phyloP scores from a whole-genome alignment of 2,888 invertebrate species.

The Pyrocoelia pectoralis region DNA sequence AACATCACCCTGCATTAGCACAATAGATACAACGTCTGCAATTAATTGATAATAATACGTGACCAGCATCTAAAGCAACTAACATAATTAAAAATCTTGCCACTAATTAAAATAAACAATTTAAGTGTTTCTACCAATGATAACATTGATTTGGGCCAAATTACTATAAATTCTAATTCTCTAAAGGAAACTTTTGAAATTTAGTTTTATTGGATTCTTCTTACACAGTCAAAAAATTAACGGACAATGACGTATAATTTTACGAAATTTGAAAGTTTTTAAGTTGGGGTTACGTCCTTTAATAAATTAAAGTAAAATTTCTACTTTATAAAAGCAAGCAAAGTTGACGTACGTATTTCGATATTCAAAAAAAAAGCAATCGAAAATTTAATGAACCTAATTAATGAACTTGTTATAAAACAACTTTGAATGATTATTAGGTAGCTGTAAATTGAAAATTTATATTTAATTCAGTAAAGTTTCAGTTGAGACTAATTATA shows the following conservation, averaged over 20 bases:
- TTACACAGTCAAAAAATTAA: too few relatives aligned
- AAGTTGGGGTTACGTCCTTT: too few relatives aligned
- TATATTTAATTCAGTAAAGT: constrained; percentile 9
- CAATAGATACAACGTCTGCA: neutral
- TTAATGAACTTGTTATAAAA: constrained; percentile 21
- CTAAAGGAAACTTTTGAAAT: neutral
- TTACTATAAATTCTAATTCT: neutral
- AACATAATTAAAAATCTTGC: too few relatives aligned
- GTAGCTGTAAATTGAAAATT: constrained; percentile 18
- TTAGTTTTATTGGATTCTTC: neutral
- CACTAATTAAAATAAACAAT: neutral
- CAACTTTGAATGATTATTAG: constrained; percentile 17
- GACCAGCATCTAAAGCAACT: neutral
- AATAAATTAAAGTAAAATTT: too few relatives aligned
- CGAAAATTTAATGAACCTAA: constrained; percentile 25
- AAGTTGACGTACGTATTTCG: too few relatives aligned
- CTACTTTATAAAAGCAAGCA: too few relatives aligned
- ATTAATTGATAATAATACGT: constrained; percentile 1
- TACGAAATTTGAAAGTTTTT: too few relatives aligned
- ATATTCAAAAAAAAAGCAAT: neutral
- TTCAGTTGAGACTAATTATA: neutral
- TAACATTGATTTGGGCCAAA: neutral
- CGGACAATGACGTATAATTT: too few relatives aligned
- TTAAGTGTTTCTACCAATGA: neutral
- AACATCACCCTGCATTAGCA: neutral